These are phyloP conservation scores for Phaethornis superciliosus DNA, from an alignment of 2,113 vertebrate species.

Conservation along the genomic window DNA sequence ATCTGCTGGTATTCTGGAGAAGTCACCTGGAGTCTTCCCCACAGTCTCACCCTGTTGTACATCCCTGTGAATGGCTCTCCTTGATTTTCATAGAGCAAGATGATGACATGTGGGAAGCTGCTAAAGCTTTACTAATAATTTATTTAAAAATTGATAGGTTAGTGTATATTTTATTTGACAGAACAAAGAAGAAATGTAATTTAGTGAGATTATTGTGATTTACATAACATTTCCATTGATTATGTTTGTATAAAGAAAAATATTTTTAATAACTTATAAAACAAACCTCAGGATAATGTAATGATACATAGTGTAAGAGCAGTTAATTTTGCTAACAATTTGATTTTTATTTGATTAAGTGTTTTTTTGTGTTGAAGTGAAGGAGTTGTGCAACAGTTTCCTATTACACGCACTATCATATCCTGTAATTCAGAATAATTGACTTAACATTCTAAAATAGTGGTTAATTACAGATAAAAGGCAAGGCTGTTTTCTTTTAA, in stretches of 20 bases:
- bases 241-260: not conserved
- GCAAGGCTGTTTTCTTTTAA: not conserved
- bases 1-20: slow-evolving; percentile 80
- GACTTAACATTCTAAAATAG: not conserved
- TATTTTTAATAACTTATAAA: not conserved
- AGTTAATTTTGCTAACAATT: not conserved
- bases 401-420: not conserved
- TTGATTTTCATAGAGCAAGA: slow-evolving; percentile 92
- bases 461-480: not conserved
- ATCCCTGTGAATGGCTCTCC: slow-evolving; percentile 86
- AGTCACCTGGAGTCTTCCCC: slow-evolving; percentile 33
- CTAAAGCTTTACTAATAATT: slow-evolving; percentile 79
- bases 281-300: not conserved
- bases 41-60: not conserved
- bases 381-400: not conserved
- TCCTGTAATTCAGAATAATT: slow-evolving; percentile 19
- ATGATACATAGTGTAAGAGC: not conserved
- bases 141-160: slow-evolving; percentile 83
- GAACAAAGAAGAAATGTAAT: not conserved
- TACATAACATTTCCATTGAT: not conserved
- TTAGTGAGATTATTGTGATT: not conserved
- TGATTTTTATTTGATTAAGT: not conserved
- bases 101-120: slow-evolving; percentile 94
- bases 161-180: not conserved
- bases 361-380: not conserved